Percentiles rank a stretch among this genome's conserved stretches.
Evolutionary conservation across 2,797 vertebrate genomes (phyloP).

Genomic region (Clamator glandarius): DNA sequence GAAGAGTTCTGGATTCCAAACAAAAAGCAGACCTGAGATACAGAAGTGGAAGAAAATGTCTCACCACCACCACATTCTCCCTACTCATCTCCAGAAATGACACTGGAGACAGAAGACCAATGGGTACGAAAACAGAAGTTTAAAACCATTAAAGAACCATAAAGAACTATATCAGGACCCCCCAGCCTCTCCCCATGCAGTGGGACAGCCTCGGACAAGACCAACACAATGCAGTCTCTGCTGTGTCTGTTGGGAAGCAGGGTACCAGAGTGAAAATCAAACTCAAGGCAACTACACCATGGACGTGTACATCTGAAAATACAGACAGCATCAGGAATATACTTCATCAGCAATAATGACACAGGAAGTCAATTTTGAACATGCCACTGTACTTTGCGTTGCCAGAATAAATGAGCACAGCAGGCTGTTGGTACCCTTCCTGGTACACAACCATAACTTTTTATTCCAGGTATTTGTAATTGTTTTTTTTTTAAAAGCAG

Average conservation of each 20-base stretch:
- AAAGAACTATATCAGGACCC: background rate
- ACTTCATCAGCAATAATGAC: background rate
- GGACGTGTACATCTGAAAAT: background rate
- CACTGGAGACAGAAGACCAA: background rate
- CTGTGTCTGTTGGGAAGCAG: fast-evolving
- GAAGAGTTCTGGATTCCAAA: background rate
- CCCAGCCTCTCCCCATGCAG: background rate
- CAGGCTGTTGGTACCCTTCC: background rate
- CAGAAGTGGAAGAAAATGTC: background rate
- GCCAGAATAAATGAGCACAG: background rate
- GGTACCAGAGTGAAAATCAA: background rate
- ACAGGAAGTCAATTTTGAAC: background rate
- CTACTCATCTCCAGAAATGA: background rate
- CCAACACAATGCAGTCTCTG: background rate
- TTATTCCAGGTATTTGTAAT: background rate
- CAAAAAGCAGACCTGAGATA: background rate
- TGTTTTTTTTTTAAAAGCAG: background rate
- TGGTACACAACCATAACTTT: background rate
- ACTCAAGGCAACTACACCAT: background rate
- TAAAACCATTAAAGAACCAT: background rate
- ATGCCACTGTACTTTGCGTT: background rate
- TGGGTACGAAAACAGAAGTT: background rate
- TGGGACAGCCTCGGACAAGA: background rate
- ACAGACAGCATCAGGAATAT: background rate
- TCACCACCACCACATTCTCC: background rate